Conservation (phyloP, 2,888 invertebrate species). For the Graphium colonna region DNA sequence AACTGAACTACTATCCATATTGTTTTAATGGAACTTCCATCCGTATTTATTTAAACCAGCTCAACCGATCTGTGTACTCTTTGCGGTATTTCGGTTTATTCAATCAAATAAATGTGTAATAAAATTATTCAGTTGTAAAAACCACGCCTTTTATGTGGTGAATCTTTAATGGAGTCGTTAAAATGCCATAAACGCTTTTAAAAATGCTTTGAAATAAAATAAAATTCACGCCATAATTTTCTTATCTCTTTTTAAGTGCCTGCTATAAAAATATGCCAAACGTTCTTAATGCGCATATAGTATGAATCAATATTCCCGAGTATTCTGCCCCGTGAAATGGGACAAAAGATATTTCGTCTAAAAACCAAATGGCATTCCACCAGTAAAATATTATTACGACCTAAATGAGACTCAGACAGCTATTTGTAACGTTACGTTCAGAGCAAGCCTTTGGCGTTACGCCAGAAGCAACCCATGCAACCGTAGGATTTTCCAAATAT, state of each 20-base stretch:
- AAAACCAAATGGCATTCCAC: slow-evolving; percentile 8
- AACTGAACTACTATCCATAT: no score
- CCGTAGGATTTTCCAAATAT: slow-evolving; percentile 26
- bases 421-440: slow-evolving; percentile 27
- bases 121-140: background rate
- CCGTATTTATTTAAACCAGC: background rate
- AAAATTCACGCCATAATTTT: background rate
- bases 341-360: background rate
- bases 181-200: slow-evolving; percentile 5
- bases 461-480: slow-evolving; percentile 21
- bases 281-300: no score
- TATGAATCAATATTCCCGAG: background rate
- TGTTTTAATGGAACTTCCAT: background rate
- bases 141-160: background rate
- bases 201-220: background rate
- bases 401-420: slow-evolving; percentile 33
- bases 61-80: background rate
- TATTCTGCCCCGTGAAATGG: background rate
- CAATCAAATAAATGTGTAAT: background rate
- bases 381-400: slow-evolving; percentile 37
- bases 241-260: background rate
- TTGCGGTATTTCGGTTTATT: background rate
- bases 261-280: no score
- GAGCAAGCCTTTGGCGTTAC: slow-evolving; percentile 24
- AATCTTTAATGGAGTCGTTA: slow-evolving; percentile 6